Conservation (phyloP, 2,113 vertebrate species). For the Eurypyga helias region DNA sequence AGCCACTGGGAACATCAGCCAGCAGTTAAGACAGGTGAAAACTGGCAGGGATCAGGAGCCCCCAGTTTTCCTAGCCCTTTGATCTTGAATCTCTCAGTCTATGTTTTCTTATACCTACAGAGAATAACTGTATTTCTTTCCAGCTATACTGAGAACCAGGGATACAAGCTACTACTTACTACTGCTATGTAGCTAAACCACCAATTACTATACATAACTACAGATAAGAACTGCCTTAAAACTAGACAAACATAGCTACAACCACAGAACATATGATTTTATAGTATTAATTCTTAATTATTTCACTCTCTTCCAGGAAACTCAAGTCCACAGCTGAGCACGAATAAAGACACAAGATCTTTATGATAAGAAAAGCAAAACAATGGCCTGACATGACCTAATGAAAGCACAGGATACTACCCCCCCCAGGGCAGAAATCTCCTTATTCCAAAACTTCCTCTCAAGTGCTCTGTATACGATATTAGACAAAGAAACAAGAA, state of each 20-base stretch:
- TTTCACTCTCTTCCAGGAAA: slow-evolving; percentile 42
- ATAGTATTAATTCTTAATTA: slow-evolving; percentile 28
- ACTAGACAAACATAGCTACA: neutral
- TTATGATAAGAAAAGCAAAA: slow-evolving; percentile 57
- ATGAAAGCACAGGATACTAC: slow-evolving; percentile 54
- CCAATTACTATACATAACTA: neutral
- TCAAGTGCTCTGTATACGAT: neutral
- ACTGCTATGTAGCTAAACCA: neutral
- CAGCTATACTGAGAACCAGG: neutral
- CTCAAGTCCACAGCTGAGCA: slow-evolving; percentile 25
- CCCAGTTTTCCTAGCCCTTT: neutral
- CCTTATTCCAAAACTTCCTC: slow-evolving; percentile 53
- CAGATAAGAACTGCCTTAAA: neutral
- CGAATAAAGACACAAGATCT: slow-evolving; percentile 37
- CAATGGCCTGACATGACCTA: slow-evolving; percentile 44
- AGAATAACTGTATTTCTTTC: neutral
- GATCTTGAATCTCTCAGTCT: neutral
- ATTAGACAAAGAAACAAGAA: slow-evolving; percentile 48
- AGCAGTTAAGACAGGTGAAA: neutral
- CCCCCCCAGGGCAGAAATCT: slow-evolving; percentile 5
- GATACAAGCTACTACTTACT: neutral
- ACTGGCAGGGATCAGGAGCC: neutral
- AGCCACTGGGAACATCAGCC: neutral
- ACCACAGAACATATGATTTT: slow-evolving; percentile 14
- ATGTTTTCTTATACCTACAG: neutral